These are phyloP conservation scores for Acanthiza pusilla DNA, from an alignment of 2,797 vertebrate genomes.

Conservation along the genomic window DNA sequence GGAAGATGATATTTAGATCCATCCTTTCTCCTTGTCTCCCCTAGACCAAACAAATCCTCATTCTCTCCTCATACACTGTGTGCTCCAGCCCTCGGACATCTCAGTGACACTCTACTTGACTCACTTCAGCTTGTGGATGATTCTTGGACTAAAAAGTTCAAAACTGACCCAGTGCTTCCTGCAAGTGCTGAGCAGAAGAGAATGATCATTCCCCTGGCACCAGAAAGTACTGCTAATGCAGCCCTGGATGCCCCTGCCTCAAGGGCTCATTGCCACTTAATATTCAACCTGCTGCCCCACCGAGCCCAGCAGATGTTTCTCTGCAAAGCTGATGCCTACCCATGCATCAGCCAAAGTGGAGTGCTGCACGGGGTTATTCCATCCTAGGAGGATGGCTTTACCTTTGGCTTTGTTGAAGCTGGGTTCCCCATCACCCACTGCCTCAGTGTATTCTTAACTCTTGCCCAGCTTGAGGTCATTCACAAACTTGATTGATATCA, in stretches of 20 bases:
- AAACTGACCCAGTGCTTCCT: neutral
- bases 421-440: neutral
- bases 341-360: too few species aligned
- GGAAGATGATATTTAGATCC: neutral
- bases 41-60: conserved; percentile 8
- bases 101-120: neutral
- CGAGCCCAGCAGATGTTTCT: neutral
- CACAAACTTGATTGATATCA: neutral
- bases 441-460: neutral
- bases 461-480: neutral
- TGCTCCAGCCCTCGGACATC: neutral
- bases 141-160: neutral
- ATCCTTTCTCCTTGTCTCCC: neutral
- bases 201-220: neutral
- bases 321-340: neutral
- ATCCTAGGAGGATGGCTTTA: neutral
- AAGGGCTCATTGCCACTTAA: neutral
- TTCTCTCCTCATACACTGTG: neutral
- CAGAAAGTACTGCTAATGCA: neutral
- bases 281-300: neutral
- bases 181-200: neutral
- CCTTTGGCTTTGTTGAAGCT: neutral
- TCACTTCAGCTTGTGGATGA: neutral
- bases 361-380: neutral
- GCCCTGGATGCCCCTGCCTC: neutral